phyloP scores from a whole-genome alignment of 2,113 vertebrate genomes.

The Coryphaenoides rupestris region DNA sequence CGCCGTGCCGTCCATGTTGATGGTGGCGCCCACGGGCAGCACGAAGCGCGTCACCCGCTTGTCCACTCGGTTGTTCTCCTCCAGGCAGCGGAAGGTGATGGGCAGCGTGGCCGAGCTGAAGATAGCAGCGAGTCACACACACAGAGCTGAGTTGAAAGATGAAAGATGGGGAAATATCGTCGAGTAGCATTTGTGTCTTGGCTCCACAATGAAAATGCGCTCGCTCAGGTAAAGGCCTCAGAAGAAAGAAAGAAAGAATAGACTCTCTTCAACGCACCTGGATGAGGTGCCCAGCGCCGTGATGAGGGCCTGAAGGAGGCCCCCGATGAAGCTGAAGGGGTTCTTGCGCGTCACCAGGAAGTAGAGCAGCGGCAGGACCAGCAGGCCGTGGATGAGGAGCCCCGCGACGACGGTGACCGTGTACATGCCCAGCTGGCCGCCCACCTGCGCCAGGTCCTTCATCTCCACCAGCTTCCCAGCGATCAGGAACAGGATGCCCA shows the following conservation, averaged over 20 bases:
- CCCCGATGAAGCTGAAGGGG: slow-evolving; percentile 85
- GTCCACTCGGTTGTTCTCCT: slow-evolving; percentile 90
- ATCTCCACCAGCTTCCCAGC: slow-evolving; percentile 97
- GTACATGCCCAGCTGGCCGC: slow-evolving; percentile 95
- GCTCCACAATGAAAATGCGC: too few species aligned
- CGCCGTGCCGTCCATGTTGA: slow-evolving; percentile 97
- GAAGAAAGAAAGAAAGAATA: neutral
- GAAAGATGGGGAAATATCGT: too few species aligned
- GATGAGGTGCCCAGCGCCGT: slow-evolving; percentile 94
- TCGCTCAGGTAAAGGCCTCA: too few species aligned
- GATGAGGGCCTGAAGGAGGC: slow-evolving; percentile 91
- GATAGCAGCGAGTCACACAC: neutral
- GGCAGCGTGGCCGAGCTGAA: slow-evolving; percentile 91
- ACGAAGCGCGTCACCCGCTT: slow-evolving; percentile 92
- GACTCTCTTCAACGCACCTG: slow-evolving; percentile 69
- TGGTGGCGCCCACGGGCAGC: slow-evolving; percentile 91
- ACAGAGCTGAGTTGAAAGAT: too few species aligned
- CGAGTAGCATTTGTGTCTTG: too few species aligned
- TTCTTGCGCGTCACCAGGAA: slow-evolving; percentile 89
- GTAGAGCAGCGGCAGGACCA: slow-evolving; percentile 88
- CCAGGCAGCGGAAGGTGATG: slow-evolving; percentile 94
- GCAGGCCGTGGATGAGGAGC: slow-evolving; percentile 86
- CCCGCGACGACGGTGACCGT: slow-evolving; percentile 88
- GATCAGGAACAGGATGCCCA: slow-evolving; percentile 94
- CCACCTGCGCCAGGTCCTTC: slow-evolving; percentile 88